Conservation (phyloP, 2,888 invertebrate genomes). For the Lithophane semibrunnea region DNA sequence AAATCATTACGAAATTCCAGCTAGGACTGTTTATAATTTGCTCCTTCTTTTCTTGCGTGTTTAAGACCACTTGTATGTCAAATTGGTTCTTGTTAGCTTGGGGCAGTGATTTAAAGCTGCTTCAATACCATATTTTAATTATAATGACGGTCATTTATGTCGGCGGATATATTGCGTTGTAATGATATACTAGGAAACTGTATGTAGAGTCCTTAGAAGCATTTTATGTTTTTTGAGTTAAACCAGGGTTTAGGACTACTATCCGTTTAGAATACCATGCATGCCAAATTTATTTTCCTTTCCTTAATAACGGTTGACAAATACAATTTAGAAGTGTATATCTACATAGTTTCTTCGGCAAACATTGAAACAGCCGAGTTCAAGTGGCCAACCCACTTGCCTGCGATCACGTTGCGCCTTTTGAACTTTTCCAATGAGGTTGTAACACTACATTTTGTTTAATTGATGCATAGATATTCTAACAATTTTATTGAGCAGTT, state of each 20-base stretch:
- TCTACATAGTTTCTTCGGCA: conserved; percentile 8
- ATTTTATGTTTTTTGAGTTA: conserved; percentile 3
- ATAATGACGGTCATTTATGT: conserved; percentile 33
- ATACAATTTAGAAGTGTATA: conserved; percentile 11
- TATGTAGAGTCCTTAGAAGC: background rate
- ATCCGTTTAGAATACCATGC: background rate
- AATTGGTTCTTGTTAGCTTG: conserved; percentile 38
- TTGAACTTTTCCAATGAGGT: conserved; percentile 56
- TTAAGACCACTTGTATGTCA: conserved; percentile 14
- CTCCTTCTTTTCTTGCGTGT: conserved; percentile 36
- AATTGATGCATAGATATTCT: conserved; percentile 27
- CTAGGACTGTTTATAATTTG: conserved; percentile 5
- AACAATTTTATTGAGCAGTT: conserved; percentile 5
- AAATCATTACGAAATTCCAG: conserved; percentile 11
- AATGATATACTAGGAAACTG: conserved; percentile 27
- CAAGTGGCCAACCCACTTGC: conserved; percentile 49
- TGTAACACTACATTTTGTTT: conserved; percentile 40
- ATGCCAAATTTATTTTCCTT: background rate
- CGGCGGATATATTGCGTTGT: conserved; percentile 4
- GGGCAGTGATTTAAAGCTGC: conserved; percentile 17
- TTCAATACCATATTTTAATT: conserved; percentile 19
- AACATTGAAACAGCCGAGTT: conserved; percentile 33
- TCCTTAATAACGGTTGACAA: background rate
- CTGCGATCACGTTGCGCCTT: conserved; percentile 35
- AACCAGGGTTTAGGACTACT: background rate